These are phyloP conservation scores for Porites lobata DNA, from an alignment of 92 coral and sea anemone genomes.

Conservation along the genomic window DNA sequence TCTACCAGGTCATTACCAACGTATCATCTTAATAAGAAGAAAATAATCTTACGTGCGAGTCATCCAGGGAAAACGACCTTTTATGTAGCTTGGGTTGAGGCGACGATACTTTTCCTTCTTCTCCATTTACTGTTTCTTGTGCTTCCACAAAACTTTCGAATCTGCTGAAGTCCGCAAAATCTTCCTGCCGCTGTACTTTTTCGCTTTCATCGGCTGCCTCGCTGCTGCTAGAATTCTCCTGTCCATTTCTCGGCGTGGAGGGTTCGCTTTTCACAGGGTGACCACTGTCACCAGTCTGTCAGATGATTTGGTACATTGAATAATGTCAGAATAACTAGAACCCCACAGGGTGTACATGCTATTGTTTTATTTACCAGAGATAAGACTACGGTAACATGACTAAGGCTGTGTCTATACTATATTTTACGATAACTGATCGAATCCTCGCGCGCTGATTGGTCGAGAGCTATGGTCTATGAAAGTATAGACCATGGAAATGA, in stretches of 20 bases:
- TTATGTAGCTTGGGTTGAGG: conserved; percentile 72
- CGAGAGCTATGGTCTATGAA: too few species aligned
- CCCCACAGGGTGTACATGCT: too few species aligned
- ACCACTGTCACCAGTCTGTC: conserved; percentile 68
- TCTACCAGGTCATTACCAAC: too few species aligned
- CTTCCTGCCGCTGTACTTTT: conserved; percentile 60
- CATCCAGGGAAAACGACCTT: conserved; percentile 90
- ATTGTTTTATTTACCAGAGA: too few species aligned
- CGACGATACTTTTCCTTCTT: conserved; percentile 28
- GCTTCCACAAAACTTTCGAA: conserved; percentile 86
- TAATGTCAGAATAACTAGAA: neutral
- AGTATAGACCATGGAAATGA: too few species aligned
- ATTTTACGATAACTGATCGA: too few species aligned
- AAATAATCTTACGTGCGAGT: conserved; percentile 66
- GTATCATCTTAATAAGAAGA: neutral
- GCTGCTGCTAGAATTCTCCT: conserved; percentile 32
- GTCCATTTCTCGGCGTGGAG: conserved; percentile 16
- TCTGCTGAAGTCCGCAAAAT: conserved; percentile 97
- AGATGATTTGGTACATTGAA: neutral
- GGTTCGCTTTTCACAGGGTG: conserved; percentile 53
- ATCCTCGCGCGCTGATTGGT: too few species aligned
- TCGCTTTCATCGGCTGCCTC: conserved; percentile 42
- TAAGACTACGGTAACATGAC: too few species aligned
- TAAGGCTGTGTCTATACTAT: too few species aligned
- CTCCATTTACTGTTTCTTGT: conserved; percentile 63